A percentile compares a stretch with the other conserved stretches of the same genome.
phyloP scores from a whole-genome alignment of 2,113 vertebrate species.

The Urocitellus parryii region DNA sequence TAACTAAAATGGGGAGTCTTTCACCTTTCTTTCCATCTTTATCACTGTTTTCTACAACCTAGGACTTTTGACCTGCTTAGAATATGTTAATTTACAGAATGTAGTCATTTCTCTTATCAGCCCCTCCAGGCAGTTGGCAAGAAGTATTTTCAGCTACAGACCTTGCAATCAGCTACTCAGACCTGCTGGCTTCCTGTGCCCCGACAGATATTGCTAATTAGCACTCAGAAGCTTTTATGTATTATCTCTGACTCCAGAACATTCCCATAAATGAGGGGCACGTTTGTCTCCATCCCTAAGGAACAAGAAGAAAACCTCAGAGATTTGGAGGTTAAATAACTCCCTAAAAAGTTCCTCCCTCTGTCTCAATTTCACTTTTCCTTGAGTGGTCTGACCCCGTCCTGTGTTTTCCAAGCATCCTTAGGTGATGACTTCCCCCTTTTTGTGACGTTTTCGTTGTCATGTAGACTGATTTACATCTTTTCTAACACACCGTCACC shows the following conservation, averaged over 20 bases:
- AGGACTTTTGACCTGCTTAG: slow-evolving; percentile 74
- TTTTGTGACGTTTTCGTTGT: slow-evolving; percentile 6
- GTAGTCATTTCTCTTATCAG: slow-evolving; percentile 81
- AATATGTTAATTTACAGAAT: slow-evolving; percentile 80
- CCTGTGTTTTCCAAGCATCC: background rate
- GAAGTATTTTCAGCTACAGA: slow-evolving; percentile 81
- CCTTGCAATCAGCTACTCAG: slow-evolving; percentile 76
- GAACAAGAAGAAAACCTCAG: slow-evolving; percentile 66
- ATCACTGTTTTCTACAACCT: slow-evolving; percentile 53
- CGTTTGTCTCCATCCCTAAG: slow-evolving; percentile 19
- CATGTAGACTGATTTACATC: background rate
- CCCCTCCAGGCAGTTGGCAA: slow-evolving; percentile 78
- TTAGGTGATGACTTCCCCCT: background rate
- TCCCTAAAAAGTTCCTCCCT: slow-evolving; percentile 63
- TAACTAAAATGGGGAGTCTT: slow-evolving; percentile 30
- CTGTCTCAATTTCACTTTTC: background rate
- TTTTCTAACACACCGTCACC: background rate
- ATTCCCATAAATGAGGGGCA: slow-evolving; percentile 72
- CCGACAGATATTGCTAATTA: slow-evolving; percentile 81
- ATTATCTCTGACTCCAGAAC: slow-evolving; percentile 81
- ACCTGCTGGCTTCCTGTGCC: slow-evolving; percentile 75
- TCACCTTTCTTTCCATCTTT: slow-evolving; percentile 58
- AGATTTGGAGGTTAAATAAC: slow-evolving; percentile 74
- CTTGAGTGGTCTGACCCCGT: background rate
- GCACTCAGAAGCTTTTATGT: slow-evolving; percentile 70